Base-by-base conservation (phyloP, 2,888 invertebrate genomes). In the Sarcophaga caerulescens region DNA sequence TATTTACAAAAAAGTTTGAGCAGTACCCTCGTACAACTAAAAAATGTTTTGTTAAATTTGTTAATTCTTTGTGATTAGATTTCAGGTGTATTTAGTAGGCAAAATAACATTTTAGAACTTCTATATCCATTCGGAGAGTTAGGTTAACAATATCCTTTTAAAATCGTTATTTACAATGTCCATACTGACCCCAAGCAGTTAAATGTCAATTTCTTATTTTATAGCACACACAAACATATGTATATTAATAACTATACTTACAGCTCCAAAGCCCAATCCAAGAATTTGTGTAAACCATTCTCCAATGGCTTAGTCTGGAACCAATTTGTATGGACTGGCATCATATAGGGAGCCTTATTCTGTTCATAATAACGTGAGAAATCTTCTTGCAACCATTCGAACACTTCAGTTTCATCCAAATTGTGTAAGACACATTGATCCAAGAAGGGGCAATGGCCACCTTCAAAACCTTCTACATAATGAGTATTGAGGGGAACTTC, bases 321-420 rank as follows among this genome's bases (percentile, higher is more conserved):
- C 99, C 99, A 99, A 93, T 98, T 98, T 1, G 98, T 98, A 92
- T 99, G 98, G 95, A 98, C 97, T 0, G 98, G 96, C 97, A 98
- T 97, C 97, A 98, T 97, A 93, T 98, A 98, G 0, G 98, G 97
- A 1, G 98, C 97, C 87, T 96, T 95, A 92, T 98, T 98, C 92
- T 97, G 97, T 47, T 97, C 96, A 90, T 97, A 98, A 92, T 96
- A 95, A 44, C 97, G 94, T 85, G 94, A 95, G 93, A 98, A 98
- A 92, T 98, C 98, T 93, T 98, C 97, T 91, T 96, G 96, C 44
- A 98, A 94, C 98, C 98, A 98, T 90, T 97, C 96, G 79, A 97
- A 94, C 3, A 97, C 97, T 90, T 95, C 95, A 84, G 95, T 94
- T 4, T 95, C 94, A 90, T 97, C 97, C 91, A 97, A 96, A 92